These are phyloP conservation scores for Epizoanthus stellaris DNA, from an alignment of 92 coral and sea anemone genomes.

Conservation along the genomic window DNA sequence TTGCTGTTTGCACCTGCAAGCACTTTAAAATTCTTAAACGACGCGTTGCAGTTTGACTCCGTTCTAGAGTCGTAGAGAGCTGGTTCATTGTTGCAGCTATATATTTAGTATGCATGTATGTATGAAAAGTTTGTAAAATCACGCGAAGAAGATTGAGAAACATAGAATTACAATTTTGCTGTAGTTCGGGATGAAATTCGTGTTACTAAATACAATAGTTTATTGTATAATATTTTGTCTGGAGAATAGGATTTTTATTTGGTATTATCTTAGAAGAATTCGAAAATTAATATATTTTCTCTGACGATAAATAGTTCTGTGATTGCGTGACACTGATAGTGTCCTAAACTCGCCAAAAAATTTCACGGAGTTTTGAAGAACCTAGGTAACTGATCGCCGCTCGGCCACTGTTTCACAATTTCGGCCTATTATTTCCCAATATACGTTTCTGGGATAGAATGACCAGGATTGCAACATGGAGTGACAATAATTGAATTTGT, in stretches of 20 bases:
- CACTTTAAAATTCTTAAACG: too few relatives aligned
- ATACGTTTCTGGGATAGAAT: neutral
- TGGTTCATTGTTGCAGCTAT: neutral
- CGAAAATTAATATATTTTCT: too few relatives aligned
- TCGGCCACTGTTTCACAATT: neutral
- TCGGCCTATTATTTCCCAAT: neutral
- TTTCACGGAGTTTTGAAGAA: neutral
- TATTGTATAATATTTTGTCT: neutral
- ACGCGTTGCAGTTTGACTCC: too few relatives aligned
- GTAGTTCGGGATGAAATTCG: neutral
- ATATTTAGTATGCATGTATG: neutral
- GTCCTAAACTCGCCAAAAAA: neutral
- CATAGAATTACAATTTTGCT: neutral
- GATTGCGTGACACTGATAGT: neutral
- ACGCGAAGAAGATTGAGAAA: neutral
- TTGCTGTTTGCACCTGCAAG: too few relatives aligned
- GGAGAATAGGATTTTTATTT: too few relatives aligned
- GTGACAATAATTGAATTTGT: too few relatives aligned
- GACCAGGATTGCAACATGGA: too few relatives aligned
- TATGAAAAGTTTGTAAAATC: neutral
- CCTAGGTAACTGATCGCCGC: neutral
- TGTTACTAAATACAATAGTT: neutral
- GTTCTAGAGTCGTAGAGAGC: too few relatives aligned
- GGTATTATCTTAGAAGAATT: too few relatives aligned
- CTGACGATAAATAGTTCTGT: neutral